phyloP scores from a whole-genome alignment of 2,797 vertebrate genomes.

The Florisuga fusca region DNA sequence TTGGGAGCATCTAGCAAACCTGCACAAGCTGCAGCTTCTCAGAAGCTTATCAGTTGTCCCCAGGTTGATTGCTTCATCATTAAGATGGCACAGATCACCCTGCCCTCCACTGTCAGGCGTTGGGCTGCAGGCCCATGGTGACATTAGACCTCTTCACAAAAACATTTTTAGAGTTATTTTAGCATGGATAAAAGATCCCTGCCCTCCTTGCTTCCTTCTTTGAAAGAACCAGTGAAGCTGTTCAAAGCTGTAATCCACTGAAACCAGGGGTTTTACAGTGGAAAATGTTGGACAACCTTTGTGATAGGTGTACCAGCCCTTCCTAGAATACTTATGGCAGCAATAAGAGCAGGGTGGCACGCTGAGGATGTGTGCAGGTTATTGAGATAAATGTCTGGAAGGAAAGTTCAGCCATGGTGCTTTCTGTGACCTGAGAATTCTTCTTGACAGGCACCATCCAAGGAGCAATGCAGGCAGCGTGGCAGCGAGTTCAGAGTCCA shows the following conservation, averaged over 20 bases:
- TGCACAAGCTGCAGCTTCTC: not conserved
- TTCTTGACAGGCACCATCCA: not conserved
- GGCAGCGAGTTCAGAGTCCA: constrained; percentile 7
- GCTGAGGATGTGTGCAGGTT: not conserved
- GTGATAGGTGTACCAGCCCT: not conserved
- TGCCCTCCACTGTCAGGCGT: not conserved
- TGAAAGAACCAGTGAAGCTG: not conserved
- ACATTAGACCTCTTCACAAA: not conserved
- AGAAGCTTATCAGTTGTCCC: not conserved
- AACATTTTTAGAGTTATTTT: not conserved
- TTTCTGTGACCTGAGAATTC: not conserved
- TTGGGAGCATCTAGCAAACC: not conserved
- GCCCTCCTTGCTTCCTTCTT: not conserved
- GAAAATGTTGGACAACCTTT: not conserved
- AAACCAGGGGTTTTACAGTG: not conserved
- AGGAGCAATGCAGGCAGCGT: not conserved
- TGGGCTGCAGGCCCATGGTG: not conserved
- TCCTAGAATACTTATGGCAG: not conserved
- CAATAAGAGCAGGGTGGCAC: not conserved
- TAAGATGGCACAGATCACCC: not conserved
- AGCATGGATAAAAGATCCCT: not conserved
- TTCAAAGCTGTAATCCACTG: not conserved
- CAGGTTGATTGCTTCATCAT: too few relatives aligned
- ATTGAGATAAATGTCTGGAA: not conserved
- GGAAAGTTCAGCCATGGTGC: not conserved